These are phyloP conservation scores for Hemicentrotus pulcherrimus DNA, from an alignment of 35 echinoderm and acorn worm species.

Conservation along the genomic window DNA sequence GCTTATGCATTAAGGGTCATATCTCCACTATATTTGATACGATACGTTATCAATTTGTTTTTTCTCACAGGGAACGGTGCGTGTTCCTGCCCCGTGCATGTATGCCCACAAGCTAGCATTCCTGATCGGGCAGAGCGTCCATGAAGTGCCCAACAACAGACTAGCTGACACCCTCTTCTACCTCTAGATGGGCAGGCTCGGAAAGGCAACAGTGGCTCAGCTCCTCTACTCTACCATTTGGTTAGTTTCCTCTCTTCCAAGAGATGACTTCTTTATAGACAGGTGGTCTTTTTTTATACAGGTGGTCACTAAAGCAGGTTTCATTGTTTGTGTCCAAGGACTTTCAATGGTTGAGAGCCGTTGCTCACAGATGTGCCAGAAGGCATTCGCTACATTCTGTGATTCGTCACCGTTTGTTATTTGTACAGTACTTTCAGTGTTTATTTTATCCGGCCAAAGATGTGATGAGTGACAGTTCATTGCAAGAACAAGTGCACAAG, in stretches of 20 bases:
- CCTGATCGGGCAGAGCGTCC: constrained; percentile 83
- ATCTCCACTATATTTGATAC: background rate
- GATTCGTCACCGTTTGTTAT: background rate
- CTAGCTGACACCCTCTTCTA: constrained; percentile 86
- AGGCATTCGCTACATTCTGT: background rate
- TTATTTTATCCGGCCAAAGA: background rate
- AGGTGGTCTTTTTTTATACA: too few relatives aligned
- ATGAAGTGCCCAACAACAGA: constrained; percentile 51
- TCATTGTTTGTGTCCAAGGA: too few relatives aligned
- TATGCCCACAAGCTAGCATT: constrained; percentile 98
- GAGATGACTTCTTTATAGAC: too few relatives aligned
- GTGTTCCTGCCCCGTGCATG: constrained; percentile 92
- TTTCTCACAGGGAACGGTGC: constrained; percentile 85
- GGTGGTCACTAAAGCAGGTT: too few relatives aligned
- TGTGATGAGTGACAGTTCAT: too few relatives aligned
- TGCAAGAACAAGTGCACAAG: too few relatives aligned
- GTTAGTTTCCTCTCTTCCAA: too few relatives aligned
- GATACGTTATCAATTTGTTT: background rate
- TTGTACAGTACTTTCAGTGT: background rate
- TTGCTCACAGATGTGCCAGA: background rate
- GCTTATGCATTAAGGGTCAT: too few relatives aligned
- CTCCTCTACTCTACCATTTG: too few relatives aligned
- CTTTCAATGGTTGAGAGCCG: background rate
- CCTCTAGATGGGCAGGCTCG: constrained; percentile 49
- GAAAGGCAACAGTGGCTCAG: too few relatives aligned